Evolutionary conservation across 2,888 invertebrate species (phyloP).

Genomic region (Sceliomorpha sp.): DNA sequence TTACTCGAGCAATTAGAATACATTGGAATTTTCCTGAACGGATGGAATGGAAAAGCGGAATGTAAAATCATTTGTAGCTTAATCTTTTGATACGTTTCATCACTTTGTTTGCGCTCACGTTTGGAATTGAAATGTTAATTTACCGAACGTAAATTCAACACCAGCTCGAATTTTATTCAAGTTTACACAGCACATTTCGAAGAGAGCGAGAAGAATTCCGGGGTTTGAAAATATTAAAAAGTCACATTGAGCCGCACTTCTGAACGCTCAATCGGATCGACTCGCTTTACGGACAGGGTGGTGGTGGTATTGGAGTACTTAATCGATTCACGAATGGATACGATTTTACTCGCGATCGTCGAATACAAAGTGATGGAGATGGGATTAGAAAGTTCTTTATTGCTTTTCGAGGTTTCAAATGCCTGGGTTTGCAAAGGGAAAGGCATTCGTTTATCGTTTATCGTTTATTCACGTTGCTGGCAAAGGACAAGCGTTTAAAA

Average conservation of each 20-base stretch:
- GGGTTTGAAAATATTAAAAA: conserved; percentile 22
- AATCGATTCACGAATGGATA: conserved; percentile 11
- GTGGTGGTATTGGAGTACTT: conserved; percentile 27
- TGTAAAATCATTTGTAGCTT: too few relatives aligned
- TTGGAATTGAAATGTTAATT: conserved; percentile 45
- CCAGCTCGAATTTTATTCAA: conserved; percentile 30
- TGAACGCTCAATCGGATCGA: conserved; percentile 28
- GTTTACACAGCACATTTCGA: conserved; percentile 28
- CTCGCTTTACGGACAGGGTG: conserved; percentile 27
- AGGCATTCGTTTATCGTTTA: too few relatives aligned
- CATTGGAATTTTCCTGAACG: too few relatives aligned
- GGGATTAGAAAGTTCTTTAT: not conserved
- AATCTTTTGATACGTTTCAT: conserved; percentile 28
- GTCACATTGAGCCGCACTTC: conserved; percentile 8
- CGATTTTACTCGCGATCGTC: conserved; percentile 3
- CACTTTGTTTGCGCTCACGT: conserved; percentile 31
- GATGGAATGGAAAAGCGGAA: too few relatives aligned
- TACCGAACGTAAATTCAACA: conserved; percentile 39
- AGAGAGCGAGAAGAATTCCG: conserved; percentile 25
- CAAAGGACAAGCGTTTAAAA: conserved; percentile 25
- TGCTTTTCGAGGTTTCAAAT: conserved; percentile 1
- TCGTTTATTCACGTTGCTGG: not conserved
- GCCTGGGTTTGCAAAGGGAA: not conserved
- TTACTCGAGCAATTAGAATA: too few relatives aligned
- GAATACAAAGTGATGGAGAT: conserved; percentile 11